Percentiles rank a stretch among this genome's conserved stretches.
Evolutionary conservation across 2,797 vertebrate genomes (phyloP).

Genomic region (Propithecus perrieri): DNA sequence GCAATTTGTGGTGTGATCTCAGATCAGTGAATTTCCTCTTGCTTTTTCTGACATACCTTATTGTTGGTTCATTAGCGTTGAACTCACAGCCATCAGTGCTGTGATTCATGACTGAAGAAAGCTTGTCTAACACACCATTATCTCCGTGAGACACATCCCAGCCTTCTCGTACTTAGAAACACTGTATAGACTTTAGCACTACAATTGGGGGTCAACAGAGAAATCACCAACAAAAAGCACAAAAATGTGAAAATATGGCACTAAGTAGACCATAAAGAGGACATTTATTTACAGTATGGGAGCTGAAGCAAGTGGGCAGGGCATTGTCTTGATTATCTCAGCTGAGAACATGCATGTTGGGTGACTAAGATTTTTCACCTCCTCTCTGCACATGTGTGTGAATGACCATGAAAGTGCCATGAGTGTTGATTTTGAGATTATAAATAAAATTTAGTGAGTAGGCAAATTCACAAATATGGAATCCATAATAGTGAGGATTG

Average conservation of each 20-base stretch:
- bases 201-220: neutral
- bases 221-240: neutral
- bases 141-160: neutral
- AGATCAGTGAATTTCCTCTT: neutral
- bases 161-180: neutral
- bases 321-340: neutral
- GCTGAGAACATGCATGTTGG: neutral
- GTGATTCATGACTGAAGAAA: neutral
- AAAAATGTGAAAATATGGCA: neutral
- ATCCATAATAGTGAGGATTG: neutral
- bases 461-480: neutral
- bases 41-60: neutral
- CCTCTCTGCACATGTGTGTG: neutral
- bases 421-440: neutral
- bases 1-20: neutral
- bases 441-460: neutral
- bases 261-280: neutral
- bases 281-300: neutral
- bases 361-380: neutral
- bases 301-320: neutral
- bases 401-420: neutral
- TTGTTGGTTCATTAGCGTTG: neutral
- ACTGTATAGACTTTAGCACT: neutral
- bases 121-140: neutral
- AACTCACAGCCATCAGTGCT: neutral